Evolutionary conservation across 1,140 invertebrate species (phyloP).

Genomic region (Druon quercuslanigerum): DNA sequence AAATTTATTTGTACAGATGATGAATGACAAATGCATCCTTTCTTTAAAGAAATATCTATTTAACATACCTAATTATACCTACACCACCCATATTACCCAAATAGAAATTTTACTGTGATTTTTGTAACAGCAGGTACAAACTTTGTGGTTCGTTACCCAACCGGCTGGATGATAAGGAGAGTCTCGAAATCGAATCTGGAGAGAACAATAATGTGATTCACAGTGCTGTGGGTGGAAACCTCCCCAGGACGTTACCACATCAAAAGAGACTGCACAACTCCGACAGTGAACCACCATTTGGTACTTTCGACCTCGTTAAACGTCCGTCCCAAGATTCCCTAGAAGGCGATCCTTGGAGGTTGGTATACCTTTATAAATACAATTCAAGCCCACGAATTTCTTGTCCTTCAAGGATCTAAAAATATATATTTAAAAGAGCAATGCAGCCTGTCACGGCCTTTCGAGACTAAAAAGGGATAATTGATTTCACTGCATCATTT

Average conservation of each 20-base stretch:
- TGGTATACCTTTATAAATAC: conserved; percentile 41
- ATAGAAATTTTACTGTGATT: conserved; percentile 35
- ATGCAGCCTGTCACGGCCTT: neutral
- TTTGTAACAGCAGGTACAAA: conserved; percentile 69
- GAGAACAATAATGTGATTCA: conserved; percentile 76
- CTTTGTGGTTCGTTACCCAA: conserved; percentile 83
- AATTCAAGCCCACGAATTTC: conserved; percentile 12
- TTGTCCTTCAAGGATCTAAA: conserved; percentile 28
- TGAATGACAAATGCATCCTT: too few relatives aligned
- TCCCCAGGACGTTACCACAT: conserved; percentile 76
- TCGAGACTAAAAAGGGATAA: neutral
- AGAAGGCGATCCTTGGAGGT: conserved; percentile 73
- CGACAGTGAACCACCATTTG: conserved; percentile 70
- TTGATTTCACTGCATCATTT: conserved; percentile 12
- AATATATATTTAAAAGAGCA: conserved; percentile 30
- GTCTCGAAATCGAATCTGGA: conserved; percentile 72
- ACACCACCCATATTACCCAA: neutral
- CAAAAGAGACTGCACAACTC: conserved; percentile 76
- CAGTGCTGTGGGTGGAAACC: conserved; percentile 80
- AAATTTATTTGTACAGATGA: too few relatives aligned
- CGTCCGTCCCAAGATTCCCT: conserved; percentile 70
- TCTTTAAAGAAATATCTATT: too few relatives aligned
- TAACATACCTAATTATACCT: too few relatives aligned
- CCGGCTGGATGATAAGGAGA: conserved; percentile 81
- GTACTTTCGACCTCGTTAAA: conserved; percentile 65